These are phyloP conservation scores for Hyperoplus lanceolatus DNA, from an alignment of 2,797 vertebrate species.

Conservation along the genomic window DNA sequence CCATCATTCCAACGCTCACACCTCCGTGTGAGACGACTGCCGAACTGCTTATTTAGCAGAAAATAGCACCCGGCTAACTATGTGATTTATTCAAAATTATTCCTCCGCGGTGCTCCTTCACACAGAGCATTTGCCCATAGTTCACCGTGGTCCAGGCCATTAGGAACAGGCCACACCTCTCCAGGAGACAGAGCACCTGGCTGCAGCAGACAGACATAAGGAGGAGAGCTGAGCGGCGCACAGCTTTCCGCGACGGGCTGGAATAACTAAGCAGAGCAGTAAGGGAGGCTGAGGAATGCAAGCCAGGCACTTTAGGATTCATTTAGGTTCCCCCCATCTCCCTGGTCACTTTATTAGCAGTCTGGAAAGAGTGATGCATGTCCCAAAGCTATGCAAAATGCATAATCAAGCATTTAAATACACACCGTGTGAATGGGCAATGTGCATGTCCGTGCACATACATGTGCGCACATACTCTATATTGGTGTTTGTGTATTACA, in stretches of 20 bases:
- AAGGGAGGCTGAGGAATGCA: conserved; percentile 80
- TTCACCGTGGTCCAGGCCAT: conserved; percentile 82
- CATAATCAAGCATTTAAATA: conserved; percentile 87
- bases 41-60: conserved; percentile 83
- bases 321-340: conserved; percentile 82
- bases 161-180: conserved; percentile 81
- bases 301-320: conserved; percentile 84
- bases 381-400: conserved; percentile 86
- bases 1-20: conserved; percentile 77
- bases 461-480: conserved; percentile 35
- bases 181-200: conserved; percentile 81
- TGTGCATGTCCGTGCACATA: conserved; percentile 46
- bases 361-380: conserved; percentile 84
- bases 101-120: conserved; percentile 80
- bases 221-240: conserved; percentile 62
- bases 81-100: conserved; percentile 86
- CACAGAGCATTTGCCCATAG: conserved; percentile 77
- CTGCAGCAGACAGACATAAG: conserved; percentile 75
- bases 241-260: conserved; percentile 65
- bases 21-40: conserved; percentile 71
- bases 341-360: conserved; percentile 87
- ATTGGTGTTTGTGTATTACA: conserved; percentile 45
- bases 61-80: conserved; percentile 78
- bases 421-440: conserved; percentile 67
- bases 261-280: conserved; percentile 78